Percentiles rank a stretch among this genome's conserved stretches.
Conservation (phyloP, 2,888 invertebrate genomes). For the Drosophila conformis region DNA sequence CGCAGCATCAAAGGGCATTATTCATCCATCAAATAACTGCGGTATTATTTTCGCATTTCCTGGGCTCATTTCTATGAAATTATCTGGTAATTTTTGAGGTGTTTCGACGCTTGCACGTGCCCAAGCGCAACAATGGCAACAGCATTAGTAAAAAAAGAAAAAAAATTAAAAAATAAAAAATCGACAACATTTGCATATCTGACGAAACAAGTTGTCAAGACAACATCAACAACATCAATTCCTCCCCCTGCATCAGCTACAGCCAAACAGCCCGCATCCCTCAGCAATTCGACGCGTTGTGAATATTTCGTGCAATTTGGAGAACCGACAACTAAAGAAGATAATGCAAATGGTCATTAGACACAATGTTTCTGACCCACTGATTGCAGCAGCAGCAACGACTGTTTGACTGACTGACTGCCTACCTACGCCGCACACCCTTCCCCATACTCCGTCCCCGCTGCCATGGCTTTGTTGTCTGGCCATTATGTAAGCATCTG, state of each 20-base stretch:
- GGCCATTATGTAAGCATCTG: slow-evolving; percentile 56
- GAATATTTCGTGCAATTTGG: slow-evolving; percentile 69
- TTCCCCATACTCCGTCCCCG: not conserved
- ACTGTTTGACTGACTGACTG: slow-evolving; percentile 17
- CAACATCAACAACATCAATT: slow-evolving; percentile 38
- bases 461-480: slow-evolving; percentile 29
- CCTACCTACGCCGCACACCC: not conserved
- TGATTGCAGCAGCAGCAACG: slow-evolving; percentile 23
- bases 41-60: slow-evolving; percentile 54
- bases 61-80: slow-evolving; percentile 53
- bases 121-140: slow-evolving; percentile 23
- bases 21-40: slow-evolving; percentile 22
- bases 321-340: slow-evolving; percentile 58
- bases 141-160: slow-evolving; percentile 33
- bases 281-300: slow-evolving; percentile 27
- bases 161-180: slow-evolving; percentile 28
- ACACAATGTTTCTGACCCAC: slow-evolving; percentile 42
- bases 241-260: not conserved
- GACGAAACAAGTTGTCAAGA: slow-evolving; percentile 77
- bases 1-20: slow-evolving; percentile 15
- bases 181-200: slow-evolving; percentile 72
- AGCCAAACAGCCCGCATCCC: slow-evolving; percentile 15
- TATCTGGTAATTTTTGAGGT: slow-evolving; percentile 56
- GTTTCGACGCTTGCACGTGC: slow-evolving; percentile 57
- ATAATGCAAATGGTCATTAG: slow-evolving; percentile 81